Conservation (phyloP, 2,113 vertebrate genomes). For the Tretioscincus oriximinensis region DNA sequence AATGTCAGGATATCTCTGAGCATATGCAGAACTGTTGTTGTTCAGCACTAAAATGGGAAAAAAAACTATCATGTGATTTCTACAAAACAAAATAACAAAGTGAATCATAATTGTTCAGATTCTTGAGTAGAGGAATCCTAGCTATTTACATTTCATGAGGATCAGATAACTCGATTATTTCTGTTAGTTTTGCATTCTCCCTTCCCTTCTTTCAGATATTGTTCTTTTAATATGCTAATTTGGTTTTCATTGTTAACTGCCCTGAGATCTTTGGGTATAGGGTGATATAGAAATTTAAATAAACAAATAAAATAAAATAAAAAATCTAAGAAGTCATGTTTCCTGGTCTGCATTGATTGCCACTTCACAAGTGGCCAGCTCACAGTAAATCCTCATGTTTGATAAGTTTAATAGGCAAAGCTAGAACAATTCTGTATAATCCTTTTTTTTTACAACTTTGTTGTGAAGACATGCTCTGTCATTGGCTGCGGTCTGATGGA, state of each 20-base stretch:
- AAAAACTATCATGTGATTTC: neutral
- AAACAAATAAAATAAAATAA: too few relatives aligned
- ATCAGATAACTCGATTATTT: too few relatives aligned
- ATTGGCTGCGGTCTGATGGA: too few relatives aligned
- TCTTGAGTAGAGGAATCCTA: neutral
- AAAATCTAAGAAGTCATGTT: neutral
- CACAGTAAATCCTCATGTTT: neutral
- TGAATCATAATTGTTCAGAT: neutral
- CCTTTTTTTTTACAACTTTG: neutral
- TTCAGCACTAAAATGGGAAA: neutral
- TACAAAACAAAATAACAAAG: neutral
- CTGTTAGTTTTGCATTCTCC: neutral
- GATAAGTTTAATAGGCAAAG: neutral
- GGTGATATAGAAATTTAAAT: too few relatives aligned
- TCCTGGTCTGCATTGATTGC: neutral
- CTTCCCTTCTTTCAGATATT: too few relatives aligned
- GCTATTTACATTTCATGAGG: neutral
- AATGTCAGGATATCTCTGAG: neutral
- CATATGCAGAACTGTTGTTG: neutral
- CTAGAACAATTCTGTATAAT: neutral
- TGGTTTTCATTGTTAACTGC: too few relatives aligned
- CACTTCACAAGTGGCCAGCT: neutral
- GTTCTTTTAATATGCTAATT: too few relatives aligned
- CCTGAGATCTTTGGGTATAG: too few relatives aligned
- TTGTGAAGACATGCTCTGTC: too few relatives aligned